Base-by-base conservation (phyloP, 2,797 vertebrate genomes). In the Alectoris magna region DNA sequence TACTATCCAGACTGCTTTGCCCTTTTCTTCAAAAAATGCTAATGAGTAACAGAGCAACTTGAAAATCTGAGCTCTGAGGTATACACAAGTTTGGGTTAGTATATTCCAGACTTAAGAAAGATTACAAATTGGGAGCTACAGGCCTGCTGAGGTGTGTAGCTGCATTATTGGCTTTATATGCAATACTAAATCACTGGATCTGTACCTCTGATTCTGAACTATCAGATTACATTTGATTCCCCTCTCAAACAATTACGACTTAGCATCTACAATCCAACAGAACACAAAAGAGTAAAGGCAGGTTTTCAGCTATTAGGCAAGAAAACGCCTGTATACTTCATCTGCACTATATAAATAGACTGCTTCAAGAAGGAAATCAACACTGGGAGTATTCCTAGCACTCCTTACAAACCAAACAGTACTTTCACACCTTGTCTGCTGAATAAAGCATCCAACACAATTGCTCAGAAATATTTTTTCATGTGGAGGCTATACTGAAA, bases 31-130 rank as follows among this genome's bases (percentile, higher is more conserved):
- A 26, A 38, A 49, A 58, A 70, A 92, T 82, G 74, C 53, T 94
- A 88, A 94, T 71, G 34, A 95, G 53, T 22, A 82, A 73, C 36
- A 84, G 73, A 89, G 26, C 39, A 91, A 59, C 63, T 60, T 44
- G 55, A 93, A 93, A 89, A 85, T 72, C 67, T 85, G 93, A 83
- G 84, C 78, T 58, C 59, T 70, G 85, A 90, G 87, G 85, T 91
- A 39, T 85, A 64, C 64, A 80, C 3, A 3, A 7, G 0, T 73
- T 93, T 79, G 60, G 38, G 70, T 92, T 89, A 90, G 87, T 86
- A 60, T 94, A 43, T 78, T 67, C 64, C 63, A 81, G 90, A 39
- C 62, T 95, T 90, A 79, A 86, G 56, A 74, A 84, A 77, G 74
- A 92, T 95, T 93, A 95, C 0, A 0, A 84, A 64, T 38, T 71